Evolutionary conservation across 2,797 vertebrate genomes (phyloP), one percentile per base, ranked within the genome.

Genomic region (Picus viridis): DNA sequence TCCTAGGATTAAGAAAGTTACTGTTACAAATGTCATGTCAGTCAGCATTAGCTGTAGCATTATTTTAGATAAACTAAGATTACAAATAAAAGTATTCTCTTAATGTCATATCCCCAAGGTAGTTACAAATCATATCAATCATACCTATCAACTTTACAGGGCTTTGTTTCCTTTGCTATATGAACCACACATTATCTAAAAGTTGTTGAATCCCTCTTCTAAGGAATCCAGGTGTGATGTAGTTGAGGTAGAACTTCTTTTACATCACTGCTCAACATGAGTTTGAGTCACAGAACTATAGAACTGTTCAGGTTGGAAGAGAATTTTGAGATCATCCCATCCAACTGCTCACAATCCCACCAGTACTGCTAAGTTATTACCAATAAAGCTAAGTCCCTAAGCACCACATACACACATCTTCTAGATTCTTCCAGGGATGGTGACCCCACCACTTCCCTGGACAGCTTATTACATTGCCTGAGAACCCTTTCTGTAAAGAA

Each of bases 41-140:
- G 41, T 64, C 59, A 87, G 72, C 39, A 81, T 12, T 81, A 89
- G 47, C 26, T 85, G 32, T 64, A 45, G 18, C 71, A 86, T 90
- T 91, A 78, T 39, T 84, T 86, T 27, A 73, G 43, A 89, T 17
- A 85, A 95, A 87, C 34, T 71, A 68, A 74, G 32, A 56, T 43
- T 90, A 22, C 76, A n/a, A 90, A 92, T 65, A 51, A 45, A 89
- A 93, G 54, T 83, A 27, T 30, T 71, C 57, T 49, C 32, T n/a
- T 59, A 71, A 45, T 47, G 64, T 22, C 71, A 39, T 49, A 76
- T 18, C 88, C 87, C 71, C 49, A 36, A 30, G 22, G 18, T 57
- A 67, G 80, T 59, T 54, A 65, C 14, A 63, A 79, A 90, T 10
- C 2, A 1, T 22, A 89, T 14, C 62, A 63, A 26, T 51, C 30